These are phyloP conservation scores for Rhabditophanes sp. DNA, from an alignment of 2,888 invertebrate genomes.

Conservation along the genomic window DNA sequence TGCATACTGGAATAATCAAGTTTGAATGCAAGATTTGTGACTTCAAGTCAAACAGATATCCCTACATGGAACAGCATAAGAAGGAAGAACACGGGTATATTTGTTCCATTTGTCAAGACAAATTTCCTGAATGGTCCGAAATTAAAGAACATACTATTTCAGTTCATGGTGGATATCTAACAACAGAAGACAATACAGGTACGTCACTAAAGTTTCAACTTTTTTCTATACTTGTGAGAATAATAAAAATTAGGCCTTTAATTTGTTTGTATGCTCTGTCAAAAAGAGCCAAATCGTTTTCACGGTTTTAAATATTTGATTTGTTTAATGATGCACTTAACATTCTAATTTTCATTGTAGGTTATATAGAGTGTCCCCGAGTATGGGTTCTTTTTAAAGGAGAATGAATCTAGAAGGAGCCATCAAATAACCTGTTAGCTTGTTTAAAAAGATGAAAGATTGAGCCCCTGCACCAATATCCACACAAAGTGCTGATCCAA, in stretches of 20 bases:
- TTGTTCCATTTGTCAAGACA: slow-evolving; percentile 38
- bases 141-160: slow-evolving; percentile 42
- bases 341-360: slow-evolving; percentile 18
- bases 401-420: too few relatives aligned
- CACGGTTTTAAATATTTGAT: slow-evolving; percentile 2
- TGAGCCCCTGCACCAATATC: too few relatives aligned
- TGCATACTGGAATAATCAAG: slow-evolving; percentile 44
- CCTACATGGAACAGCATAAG: slow-evolving; percentile 37
- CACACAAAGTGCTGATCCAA: too few relatives aligned
- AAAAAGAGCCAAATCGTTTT: too few relatives aligned
- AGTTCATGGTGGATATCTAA: slow-evolving; percentile 41
- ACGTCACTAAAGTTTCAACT: slow-evolving; percentile 6
- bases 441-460: too few relatives aligned
- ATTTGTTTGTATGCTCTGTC: not conserved
- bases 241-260: not conserved
- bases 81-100: slow-evolving; percentile 43
- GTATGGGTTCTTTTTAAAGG: slow-evolving; percentile 44
- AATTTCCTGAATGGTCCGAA: slow-evolving; percentile 36
- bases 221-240: not conserved
- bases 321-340: not conserved
- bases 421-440: too few relatives aligned
- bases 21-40: slow-evolving; percentile 42
- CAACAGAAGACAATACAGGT: slow-evolving; percentile 36
- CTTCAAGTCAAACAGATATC: slow-evolving; percentile 29
- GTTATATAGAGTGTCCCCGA: slow-evolving; percentile 41